Conservation (phyloP, 2,797 vertebrate species). For the Microtus obscurus region DNA sequence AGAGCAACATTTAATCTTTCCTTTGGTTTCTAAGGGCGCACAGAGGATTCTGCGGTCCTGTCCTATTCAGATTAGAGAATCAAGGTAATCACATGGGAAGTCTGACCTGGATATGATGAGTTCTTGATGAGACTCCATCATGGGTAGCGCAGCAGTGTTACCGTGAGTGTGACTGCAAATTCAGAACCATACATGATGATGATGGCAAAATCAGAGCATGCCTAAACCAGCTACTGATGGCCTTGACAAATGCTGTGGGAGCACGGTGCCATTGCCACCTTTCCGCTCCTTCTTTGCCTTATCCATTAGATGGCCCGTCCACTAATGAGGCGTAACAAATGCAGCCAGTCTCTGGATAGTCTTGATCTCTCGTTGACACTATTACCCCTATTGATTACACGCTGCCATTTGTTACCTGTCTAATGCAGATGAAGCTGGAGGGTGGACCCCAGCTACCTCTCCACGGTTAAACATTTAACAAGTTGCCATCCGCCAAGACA, state of each 20-base stretch:
- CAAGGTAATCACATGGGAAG: background rate
- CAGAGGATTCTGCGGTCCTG: background rate
- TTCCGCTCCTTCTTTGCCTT: conserved; percentile 85
- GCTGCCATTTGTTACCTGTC: conserved; percentile 86
- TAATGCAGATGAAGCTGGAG: conserved; percentile 82
- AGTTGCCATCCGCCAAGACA: conserved; percentile 85
- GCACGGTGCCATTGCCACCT: conserved; percentile 79
- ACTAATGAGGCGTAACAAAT: conserved; percentile 90
- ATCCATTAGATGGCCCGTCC: conserved; percentile 87
- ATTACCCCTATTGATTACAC: conserved; percentile 86
- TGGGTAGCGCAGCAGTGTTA: conserved; percentile 32
- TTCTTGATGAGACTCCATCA: conserved; percentile 5
- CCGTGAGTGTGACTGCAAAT: conserved; percentile 71
- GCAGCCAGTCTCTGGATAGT: conserved; percentile 88
- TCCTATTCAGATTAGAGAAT: conserved; percentile 12
- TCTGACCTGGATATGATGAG: background rate
- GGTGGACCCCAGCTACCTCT: conserved; percentile 80
- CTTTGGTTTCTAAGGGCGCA: background rate
- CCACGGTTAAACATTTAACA: conserved; percentile 78
- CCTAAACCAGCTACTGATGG: conserved; percentile 81
- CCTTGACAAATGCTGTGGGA: conserved; percentile 33
- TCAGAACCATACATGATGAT: conserved; percentile 78
- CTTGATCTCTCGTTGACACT: conserved; percentile 89
- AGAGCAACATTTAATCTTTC: background rate
- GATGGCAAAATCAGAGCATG: conserved; percentile 73